Base-by-base conservation (phyloP, 1,140 invertebrate species). In the Geopemphigus sp. region DNA sequence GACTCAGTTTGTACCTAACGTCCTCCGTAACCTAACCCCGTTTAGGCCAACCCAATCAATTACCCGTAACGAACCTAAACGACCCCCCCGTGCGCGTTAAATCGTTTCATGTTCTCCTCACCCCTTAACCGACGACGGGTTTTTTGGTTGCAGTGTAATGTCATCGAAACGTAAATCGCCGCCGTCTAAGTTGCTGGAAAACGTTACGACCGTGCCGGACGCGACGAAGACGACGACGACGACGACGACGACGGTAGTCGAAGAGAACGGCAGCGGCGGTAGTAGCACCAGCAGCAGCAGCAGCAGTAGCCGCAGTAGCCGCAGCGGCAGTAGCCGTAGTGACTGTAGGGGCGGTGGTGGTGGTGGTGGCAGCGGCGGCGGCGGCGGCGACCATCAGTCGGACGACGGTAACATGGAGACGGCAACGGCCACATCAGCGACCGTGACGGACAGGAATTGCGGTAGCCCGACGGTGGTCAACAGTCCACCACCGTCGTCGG, bases 161-260 rank as follows among this genome's bases (percentile, higher is more conserved):
- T 95, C 93, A 90, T 95, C 94, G 87, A 95, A 95, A 90, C 90
- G 93, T 87, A 95, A 95, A 87, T 94, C 93, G 85, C 93, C 93
- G 86, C 94, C 94, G 87, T 93, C 92, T 82, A 95, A 95, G 89
- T 89, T 95, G 87, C 91, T 92, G 88, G 92, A 94, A 88, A 92
- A 92, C 32, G 39, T 39, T 0, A 29, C 39, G 32, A 29, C 26
- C 73, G 73, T 19, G 45, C 19, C 57, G 15, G 56, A 61, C 57
- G 45, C 56, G 39, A 78, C 74, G 59, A 61, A n/a, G 39, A 47
- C 68, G 5, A 14, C 56, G 10, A 22, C 22, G 39, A 17, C 32
- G 57, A 47, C 68, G 10, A 12, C 56, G 10, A 22, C 22, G 39
- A 17, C 24, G 17, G 32, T 8, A 17, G 53, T 22, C 32, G 63